Conservation (phyloP, 2,888 invertebrate genomes). For the Coecobrya sp. region DNA sequence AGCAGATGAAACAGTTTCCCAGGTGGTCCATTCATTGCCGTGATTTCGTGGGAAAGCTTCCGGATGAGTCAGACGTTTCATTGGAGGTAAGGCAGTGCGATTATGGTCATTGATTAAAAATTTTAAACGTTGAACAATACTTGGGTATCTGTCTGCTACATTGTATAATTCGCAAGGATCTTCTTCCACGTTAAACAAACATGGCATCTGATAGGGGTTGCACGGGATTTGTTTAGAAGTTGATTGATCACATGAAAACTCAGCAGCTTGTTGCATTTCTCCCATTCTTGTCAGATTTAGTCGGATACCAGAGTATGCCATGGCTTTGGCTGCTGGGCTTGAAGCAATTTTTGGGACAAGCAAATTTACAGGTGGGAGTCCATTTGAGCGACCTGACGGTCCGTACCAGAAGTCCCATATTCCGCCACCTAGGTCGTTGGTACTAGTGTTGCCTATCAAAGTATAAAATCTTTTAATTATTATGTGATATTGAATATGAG, state of each 20-base stretch:
- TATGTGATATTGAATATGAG: no score
- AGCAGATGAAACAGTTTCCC: slow-evolving; percentile 81
- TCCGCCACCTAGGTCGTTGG: slow-evolving; percentile 83
- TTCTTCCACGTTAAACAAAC: slow-evolving; percentile 93
- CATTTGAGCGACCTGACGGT: slow-evolving; percentile 90
- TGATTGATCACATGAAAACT: slow-evolving; percentile 66
- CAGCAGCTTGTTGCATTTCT: slow-evolving; percentile 76
- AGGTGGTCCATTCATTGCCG: slow-evolving; percentile 87
- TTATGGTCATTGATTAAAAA: slow-evolving; percentile 87
- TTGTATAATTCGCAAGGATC: slow-evolving; percentile 97
- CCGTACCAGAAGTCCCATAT: slow-evolving; percentile 90
- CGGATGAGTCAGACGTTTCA: slow-evolving; percentile 87
- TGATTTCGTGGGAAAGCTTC: slow-evolving; percentile 88
- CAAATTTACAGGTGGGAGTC: slow-evolving; percentile 88
- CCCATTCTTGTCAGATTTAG: slow-evolving; percentile 76
- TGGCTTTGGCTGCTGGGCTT: slow-evolving; percentile 89
- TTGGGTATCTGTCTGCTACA: slow-evolving; percentile 89
- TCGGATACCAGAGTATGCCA: slow-evolving; percentile 87
- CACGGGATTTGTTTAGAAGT: slow-evolving; percentile 88
- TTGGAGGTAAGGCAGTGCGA: slow-evolving; percentile 87
- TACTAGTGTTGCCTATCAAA: slow-evolving; percentile 83
- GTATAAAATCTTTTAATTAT: background rate
- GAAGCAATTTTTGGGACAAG: slow-evolving; percentile 89
- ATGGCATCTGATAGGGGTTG: slow-evolving; percentile 91
- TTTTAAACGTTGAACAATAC: slow-evolving; percentile 87